These are phyloP conservation scores for Xanthorhoe designata DNA, from an alignment of 2,888 invertebrate genomes.

Conservation along the genomic window DNA sequence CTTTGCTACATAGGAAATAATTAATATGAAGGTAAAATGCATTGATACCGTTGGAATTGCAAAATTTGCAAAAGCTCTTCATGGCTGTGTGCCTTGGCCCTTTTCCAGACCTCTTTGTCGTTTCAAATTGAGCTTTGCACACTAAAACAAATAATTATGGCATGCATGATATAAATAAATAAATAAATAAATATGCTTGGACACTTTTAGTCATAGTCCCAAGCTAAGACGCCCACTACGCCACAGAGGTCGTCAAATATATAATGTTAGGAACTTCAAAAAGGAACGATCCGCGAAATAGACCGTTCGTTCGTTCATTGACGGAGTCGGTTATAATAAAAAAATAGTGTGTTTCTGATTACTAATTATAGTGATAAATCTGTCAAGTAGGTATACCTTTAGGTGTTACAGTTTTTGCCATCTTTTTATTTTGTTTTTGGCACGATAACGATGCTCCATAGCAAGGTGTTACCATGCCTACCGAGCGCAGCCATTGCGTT, in stretches of 20 bases:
- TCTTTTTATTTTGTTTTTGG: background rate
- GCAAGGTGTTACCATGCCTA: slow-evolving; percentile 41
- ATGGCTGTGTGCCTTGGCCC: background rate
- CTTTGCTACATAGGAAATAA: too few species aligned
- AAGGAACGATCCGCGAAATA: too few species aligned
- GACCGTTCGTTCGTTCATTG: too few species aligned
- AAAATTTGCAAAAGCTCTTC: background rate
- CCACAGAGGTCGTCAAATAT: too few species aligned
- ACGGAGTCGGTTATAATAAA: too few species aligned
- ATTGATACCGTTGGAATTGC: slow-evolving; percentile 6
- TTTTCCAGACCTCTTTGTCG: slow-evolving; percentile 45
- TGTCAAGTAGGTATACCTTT: slow-evolving; percentile 49
- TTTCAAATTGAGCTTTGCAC: slow-evolving; percentile 59
- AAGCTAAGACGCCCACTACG: too few species aligned
- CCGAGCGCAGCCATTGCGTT: slow-evolving; percentile 21
- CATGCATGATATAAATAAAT: too few species aligned
- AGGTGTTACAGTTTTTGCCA: slow-evolving; percentile 45
- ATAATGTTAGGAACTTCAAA: too few species aligned
- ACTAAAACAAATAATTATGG: slow-evolving; percentile 43
- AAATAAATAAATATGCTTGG: too few species aligned
- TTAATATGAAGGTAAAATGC: slow-evolving; percentile 19
- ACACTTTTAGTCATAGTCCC: too few species aligned
- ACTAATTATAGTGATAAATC: too few species aligned
- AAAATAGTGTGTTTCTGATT: too few species aligned
- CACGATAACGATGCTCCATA: background rate